A percentile compares a stretch with the other conserved stretches of the same genome.
phyloP scores from a whole-genome alignment of 2,797 vertebrate species.

The Chiroxiphia lanceolata region DNA sequence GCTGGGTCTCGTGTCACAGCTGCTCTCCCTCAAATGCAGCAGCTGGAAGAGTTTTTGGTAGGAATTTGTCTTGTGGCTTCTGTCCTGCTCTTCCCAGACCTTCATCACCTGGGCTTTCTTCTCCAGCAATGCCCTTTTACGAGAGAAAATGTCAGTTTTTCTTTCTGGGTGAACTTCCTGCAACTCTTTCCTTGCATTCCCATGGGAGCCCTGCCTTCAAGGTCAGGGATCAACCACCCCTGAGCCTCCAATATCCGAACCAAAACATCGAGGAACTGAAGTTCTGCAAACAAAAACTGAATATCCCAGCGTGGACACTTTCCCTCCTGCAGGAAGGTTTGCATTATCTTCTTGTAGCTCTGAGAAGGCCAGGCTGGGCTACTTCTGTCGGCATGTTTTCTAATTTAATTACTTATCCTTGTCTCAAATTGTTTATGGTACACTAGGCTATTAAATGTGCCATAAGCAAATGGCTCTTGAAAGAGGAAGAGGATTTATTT shows the following conservation, averaged over 20 bases:
- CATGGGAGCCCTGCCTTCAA: background rate
- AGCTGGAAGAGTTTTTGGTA: background rate
- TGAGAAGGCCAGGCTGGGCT: slow-evolving; percentile 44
- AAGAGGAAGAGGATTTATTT: slow-evolving; percentile 83
- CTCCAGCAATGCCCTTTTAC: background rate
- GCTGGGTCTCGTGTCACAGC: background rate
- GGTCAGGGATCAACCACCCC: background rate
- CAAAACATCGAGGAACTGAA: background rate
- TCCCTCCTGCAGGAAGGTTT: background rate
- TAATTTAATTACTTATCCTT: slow-evolving; percentile 83
- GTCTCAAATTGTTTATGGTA: slow-evolving; percentile 80
- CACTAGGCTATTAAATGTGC: slow-evolving; percentile 79
- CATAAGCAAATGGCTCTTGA: slow-evolving; percentile 80
- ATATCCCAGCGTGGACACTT: background rate
- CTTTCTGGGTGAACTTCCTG: background rate
- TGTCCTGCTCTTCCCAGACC: background rate
- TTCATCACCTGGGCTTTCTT: background rate
- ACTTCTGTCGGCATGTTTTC: slow-evolving; percentile 70
- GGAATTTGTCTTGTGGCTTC: background rate
- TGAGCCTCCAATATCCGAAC: background rate
- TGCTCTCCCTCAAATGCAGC: background rate
- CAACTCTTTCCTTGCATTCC: background rate
- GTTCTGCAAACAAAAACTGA: background rate
- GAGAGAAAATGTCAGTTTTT: background rate
- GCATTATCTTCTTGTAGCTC: slow-evolving; percentile 1